phyloP scores from a whole-genome alignment of 2,888 invertebrate genomes.

The Rhyacophila evoluta region DNA sequence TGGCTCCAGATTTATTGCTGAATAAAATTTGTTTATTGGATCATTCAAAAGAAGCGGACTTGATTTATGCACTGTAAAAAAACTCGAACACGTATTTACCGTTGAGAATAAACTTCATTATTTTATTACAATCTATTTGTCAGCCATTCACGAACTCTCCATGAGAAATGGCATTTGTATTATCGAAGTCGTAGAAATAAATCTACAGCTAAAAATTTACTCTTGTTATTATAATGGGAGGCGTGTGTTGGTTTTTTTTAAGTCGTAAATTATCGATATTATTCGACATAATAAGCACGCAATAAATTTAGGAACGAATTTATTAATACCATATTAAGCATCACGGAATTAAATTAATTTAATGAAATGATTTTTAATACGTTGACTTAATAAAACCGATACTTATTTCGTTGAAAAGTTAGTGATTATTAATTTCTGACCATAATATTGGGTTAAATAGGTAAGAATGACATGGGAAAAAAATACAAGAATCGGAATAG shows the following conservation, averaged over 20 bases:
- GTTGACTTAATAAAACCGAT: no score
- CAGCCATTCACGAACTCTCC: slow-evolving; percentile 8
- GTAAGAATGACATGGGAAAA: no score
- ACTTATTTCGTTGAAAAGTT: no score
- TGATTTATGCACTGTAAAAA: slow-evolving; percentile 5
- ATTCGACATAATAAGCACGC: no score
- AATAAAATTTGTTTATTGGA: slow-evolving; percentile 47
- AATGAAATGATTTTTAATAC: no score
- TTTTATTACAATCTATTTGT: slow-evolving; percentile 15
- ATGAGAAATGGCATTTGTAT: background rate
- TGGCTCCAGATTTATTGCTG: slow-evolving; percentile 39
- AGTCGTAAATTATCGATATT: background rate
- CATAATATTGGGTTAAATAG: no score
- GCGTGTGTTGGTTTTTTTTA: slow-evolving; percentile 4
- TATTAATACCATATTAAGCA: no score
- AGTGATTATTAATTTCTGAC: no score
- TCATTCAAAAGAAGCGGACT: slow-evolving; percentile 32
- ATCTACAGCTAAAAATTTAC: background rate
- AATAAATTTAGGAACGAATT: no score
- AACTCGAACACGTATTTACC: slow-evolving; percentile 8
- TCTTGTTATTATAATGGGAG: background rate
- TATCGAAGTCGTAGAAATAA: slow-evolving; percentile 2
- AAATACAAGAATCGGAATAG: no score
- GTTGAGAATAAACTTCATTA: slow-evolving; percentile 4
- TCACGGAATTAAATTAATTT: no score